Evolutionary conservation across 2,113 vertebrate genomes (phyloP).

Genomic region (Nansenia antarctica): DNA sequence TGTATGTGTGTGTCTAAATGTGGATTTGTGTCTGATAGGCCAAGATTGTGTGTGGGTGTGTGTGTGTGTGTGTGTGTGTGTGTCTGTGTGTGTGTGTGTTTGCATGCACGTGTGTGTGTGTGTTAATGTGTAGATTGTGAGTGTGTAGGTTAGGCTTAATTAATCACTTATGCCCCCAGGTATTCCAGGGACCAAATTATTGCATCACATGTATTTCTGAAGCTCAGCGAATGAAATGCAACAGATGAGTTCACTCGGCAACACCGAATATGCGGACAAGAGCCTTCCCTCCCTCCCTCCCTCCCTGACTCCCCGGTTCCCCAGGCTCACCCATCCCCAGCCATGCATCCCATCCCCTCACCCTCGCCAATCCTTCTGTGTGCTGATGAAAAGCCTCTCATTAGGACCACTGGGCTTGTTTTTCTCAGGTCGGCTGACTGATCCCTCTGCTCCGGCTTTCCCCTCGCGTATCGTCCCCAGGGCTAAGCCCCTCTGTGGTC

Average conservation of each 20-base stretch:
- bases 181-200: conserved; percentile 49
- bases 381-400: conserved; percentile 21
- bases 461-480: conserved; percentile 34
- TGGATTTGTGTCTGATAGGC: neutral
- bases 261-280: neutral
- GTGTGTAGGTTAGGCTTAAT: conserved; percentile 47
- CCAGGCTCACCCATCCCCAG: neutral
- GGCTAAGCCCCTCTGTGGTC: conserved; percentile 51
- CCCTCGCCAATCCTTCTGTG: neutral
- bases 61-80: conserved; percentile 15
- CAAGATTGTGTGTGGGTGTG: conserved; percentile 8
- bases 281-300: neutral
- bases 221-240: conserved; percentile 31
- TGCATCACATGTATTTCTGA: conserved; percentile 65
- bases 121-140: no score
- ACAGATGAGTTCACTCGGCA: conserved; percentile 40
- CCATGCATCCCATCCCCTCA: neutral
- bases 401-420: conserved; percentile 65
- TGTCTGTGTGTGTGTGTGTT: neutral
- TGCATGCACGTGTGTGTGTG: conserved; percentile 4
- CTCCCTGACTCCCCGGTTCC: neutral
- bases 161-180: conserved; percentile 61
- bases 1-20: conserved; percentile 14
- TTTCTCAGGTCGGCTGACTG: conserved; percentile 58
- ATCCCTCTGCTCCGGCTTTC: conserved; percentile 54